Base-by-base conservation (phyloP, 2,113 vertebrate genomes). In the Urocitellus parryii region DNA sequence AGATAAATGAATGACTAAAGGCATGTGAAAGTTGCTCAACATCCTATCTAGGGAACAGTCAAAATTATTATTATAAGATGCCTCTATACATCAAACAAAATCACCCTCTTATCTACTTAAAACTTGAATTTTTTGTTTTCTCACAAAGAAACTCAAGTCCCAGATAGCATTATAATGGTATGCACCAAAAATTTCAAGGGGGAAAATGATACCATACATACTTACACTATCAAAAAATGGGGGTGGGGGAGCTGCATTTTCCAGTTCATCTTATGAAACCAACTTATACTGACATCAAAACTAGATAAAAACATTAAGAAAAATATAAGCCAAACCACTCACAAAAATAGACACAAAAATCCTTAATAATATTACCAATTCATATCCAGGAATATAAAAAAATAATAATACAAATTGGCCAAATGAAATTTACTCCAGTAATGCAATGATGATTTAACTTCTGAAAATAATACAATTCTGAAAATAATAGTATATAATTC, bases 371-470 rank as follows among this genome's bases (percentile, higher is more conserved):
- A 45, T 45, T 48, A 90, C n/a, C 74, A 79, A 85, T 56, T 79
- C 65, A 93, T 79, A 85, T 63, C 16, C n/a, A 14, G 42, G 53
- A 92, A 70, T 12, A 67, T 4, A 25, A 78, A 84, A 84, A 87
- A 77, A 84, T 8, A 20, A n/a, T 39, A 82, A 95, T 68, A 70
- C 2, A 17, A 8, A 56, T 68, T 76, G 32, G 82, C 25, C 48
- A 48, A 76, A 61, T 24, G 8, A 20, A 5, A 48, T 83, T 91
- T 83, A 77, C 53, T 39, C 20, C 4, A 77, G 51, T 18, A 65
- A 92, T 70, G 56, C 14, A 88, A 68, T 17, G 34, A 58, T 88
- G 25, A 58, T 74, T 90, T 95, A 68, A 88, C 74, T 86, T 53
- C 16, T n/a, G 65, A 79, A 61, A 91, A 73, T 42, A 42, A 42